A percentile compares a stretch with the other conserved stretches of the same genome.
Conservation (phyloP, 1,140 invertebrate species). For the Scaptomyza pallida region DNA sequence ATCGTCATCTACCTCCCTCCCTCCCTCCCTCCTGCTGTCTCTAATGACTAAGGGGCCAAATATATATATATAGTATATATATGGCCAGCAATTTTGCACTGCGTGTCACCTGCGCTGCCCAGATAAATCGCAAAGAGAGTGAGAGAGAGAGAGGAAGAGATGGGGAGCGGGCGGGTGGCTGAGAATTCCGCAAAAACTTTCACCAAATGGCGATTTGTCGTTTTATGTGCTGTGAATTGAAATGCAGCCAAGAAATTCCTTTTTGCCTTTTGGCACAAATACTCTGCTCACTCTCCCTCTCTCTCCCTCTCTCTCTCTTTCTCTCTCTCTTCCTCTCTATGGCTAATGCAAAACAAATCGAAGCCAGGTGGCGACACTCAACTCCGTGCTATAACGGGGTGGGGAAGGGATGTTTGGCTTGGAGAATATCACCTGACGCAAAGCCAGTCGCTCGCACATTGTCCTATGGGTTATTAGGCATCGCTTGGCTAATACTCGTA, state of each 20-base stretch:
- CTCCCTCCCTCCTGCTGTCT: slow-evolving; percentile 1
- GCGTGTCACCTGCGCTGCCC: slow-evolving; percentile 75
- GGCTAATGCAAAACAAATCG: slow-evolving; percentile 54
- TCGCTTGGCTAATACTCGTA: slow-evolving; percentile 3
- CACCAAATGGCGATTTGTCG: slow-evolving; percentile 73
- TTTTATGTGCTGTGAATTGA: slow-evolving; percentile 80
- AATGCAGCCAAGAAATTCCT: slow-evolving; percentile 70
- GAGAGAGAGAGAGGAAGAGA: not conserved
- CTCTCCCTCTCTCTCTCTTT: not conserved
- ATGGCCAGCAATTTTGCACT: slow-evolving; percentile 75
- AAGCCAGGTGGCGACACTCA: slow-evolving; percentile 40
- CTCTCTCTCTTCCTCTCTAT: not conserved
- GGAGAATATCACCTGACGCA: slow-evolving; percentile 20
- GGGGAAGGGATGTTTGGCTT: not conserved
- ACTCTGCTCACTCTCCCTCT: not conserved
- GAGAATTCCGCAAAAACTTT: slow-evolving; percentile 51
- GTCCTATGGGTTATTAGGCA: slow-evolving; percentile 20
- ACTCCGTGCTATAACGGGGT: not conserved
- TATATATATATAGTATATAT: too few species aligned
- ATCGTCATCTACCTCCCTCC: slow-evolving; percentile 47
- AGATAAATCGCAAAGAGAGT: slow-evolving; percentile 61
- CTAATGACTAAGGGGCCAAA: slow-evolving; percentile 52
- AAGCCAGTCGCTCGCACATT: slow-evolving; percentile 32
- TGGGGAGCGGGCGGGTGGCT: not conserved
- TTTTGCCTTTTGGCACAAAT: slow-evolving; percentile 5